Evolutionary conservation across 2,888 invertebrate species (phyloP), one percentile per base, ranked within the genome.

Genomic region (Muscina levida): DNA sequence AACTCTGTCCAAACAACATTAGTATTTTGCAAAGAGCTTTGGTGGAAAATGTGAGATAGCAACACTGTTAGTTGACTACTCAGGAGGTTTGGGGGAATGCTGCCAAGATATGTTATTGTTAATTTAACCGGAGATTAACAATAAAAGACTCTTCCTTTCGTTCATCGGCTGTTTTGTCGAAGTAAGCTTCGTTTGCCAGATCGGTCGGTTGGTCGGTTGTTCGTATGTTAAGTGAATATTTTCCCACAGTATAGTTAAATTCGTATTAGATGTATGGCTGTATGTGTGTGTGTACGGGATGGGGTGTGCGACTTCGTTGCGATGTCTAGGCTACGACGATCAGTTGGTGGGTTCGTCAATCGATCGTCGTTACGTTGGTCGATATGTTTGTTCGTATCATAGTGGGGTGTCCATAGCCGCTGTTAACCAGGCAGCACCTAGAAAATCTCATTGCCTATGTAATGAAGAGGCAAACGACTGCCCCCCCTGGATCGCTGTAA

Each of bases 141-240:
- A 66, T 48, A 72, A 77, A n/a, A 84, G 85, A 87, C 89, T 89
- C 89, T 89, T 89, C 89, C 89, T 89, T 89, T 89, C 89, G 89
- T 88, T 89, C 87, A 87, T 83, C 71, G 24, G 24, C 39, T 56
- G 62, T 65, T 15, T 17, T 37, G 42, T 65, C 15, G 46, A 13
- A 13, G 44, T 17, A 13, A 3, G 3, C 42, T 24, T 57, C 15
- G 56, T 39, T 56, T 24, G 26, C 17, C 26, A 42, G 31, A 15
- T 59, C 17, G 51, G 51, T 10, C 8, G 31, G 48, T n/a, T 39
- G 17, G 73, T 73, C 46, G 56, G 17, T 51, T 51, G 65, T 72
- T 77, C 78, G 79, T 80, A 77, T 75, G 79, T 80, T 83, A 83
- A 80, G 76, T 82, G 82, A 82, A 82, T 76, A 79, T 82, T 82